phyloP scores from a whole-genome alignment of 2,113 vertebrate genomes.

The Pterocles gutturalis region DNA sequence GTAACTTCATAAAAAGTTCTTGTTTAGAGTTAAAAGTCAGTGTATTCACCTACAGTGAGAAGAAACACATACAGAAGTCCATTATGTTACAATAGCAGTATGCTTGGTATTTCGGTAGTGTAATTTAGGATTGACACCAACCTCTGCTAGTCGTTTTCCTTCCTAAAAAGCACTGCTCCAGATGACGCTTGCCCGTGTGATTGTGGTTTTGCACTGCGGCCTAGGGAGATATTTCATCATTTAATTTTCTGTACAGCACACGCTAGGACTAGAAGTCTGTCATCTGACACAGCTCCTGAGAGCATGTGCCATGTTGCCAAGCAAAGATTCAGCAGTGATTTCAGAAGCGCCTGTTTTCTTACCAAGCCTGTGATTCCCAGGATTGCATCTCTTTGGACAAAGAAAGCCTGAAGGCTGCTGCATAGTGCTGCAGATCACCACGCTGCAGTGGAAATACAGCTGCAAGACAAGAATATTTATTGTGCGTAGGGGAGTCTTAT shows the following conservation, averaged over 20 bases:
- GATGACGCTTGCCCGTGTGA: constrained; percentile 36
- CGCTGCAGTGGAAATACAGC: constrained; percentile 73
- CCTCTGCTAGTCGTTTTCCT: background rate
- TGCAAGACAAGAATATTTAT: background rate
- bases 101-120: background rate
- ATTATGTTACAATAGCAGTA: background rate
- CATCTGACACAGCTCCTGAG: accelerated
- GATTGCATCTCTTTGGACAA: constrained; percentile 52
- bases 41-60: background rate
- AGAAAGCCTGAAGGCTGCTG: background rate
- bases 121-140: background rate
- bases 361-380: constrained; percentile 48
- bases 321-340: background rate
- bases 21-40: background rate
- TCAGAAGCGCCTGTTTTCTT: background rate
- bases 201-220: background rate
- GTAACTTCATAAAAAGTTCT: background rate
- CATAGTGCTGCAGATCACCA: constrained; percentile 55
- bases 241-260: background rate
- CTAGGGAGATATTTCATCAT: constrained; percentile 32
- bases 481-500: background rate
- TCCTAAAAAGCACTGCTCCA: constrained; percentile 32
- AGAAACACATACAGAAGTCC: background rate
- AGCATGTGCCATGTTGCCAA: accelerated
- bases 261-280: background rate